Conservation (phyloP, 2,797 vertebrate species). For the Taenioides sp. region DNA sequence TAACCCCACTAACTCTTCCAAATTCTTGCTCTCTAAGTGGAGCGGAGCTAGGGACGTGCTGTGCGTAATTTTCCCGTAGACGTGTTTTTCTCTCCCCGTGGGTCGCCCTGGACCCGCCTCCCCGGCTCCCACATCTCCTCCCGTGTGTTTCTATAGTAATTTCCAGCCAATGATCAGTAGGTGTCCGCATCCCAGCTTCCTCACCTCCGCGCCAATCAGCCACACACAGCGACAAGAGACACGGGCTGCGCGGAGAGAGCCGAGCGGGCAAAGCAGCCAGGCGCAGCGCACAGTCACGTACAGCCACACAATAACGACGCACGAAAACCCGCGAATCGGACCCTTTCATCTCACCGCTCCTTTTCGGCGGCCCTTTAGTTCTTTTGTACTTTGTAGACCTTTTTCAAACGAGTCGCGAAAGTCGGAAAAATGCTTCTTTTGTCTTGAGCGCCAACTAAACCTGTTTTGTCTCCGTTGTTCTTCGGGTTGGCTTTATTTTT, state of each 20-base stretch:
- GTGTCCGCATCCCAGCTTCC: slow-evolving; percentile 89
- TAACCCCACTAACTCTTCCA: not conserved
- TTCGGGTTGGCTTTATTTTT: slow-evolving; percentile 50
- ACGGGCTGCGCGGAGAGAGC: slow-evolving; percentile 79
- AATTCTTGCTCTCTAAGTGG: not conserved
- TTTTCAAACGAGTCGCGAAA: slow-evolving; percentile 57
- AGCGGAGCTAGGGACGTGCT: slow-evolving; percentile 34
- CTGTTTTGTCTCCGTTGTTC: slow-evolving; percentile 35
- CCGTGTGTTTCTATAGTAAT: slow-evolving; percentile 88
- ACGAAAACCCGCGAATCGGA: slow-evolving; percentile 25
- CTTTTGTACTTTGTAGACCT: slow-evolving; percentile 65
- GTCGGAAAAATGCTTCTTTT: slow-evolving; percentile 76
- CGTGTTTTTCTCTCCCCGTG: slow-evolving; percentile 54
- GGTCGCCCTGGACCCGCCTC: slow-evolving; percentile 70
- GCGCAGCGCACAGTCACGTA: slow-evolving; percentile 23
- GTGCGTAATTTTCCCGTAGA: slow-evolving; percentile 57
- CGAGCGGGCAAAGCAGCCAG: slow-evolving; percentile 61
- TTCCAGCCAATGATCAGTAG: slow-evolving; percentile 93
- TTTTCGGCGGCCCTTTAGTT: slow-evolving; percentile 50
- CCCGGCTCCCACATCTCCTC: slow-evolving; percentile 76
- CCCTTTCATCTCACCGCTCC: slow-evolving; percentile 14
- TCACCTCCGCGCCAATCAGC: slow-evolving; percentile 90
- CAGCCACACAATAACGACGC: slow-evolving; percentile 54
- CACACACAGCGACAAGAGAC: slow-evolving; percentile 91
- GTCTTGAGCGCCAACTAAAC: slow-evolving; percentile 69